phyloP scores from a whole-genome alignment of 2,797 vertebrate genomes.

The Bucorvus abyssinicus region DNA sequence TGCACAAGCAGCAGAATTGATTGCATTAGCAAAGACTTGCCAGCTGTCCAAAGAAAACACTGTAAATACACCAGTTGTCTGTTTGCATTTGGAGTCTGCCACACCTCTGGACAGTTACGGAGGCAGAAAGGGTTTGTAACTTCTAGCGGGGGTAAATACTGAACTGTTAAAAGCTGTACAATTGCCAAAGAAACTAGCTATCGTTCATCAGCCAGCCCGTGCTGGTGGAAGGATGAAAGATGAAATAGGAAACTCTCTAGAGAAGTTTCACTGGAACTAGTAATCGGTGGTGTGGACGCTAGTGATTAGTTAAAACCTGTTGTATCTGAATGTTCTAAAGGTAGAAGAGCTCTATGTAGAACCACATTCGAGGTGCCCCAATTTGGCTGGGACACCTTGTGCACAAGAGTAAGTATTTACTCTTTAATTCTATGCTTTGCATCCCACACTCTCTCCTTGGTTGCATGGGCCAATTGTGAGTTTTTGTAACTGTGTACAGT shows the following conservation, averaged over 20 bases:
- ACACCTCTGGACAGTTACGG: not conserved
- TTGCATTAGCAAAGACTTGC: not conserved
- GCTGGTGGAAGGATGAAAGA: not conserved
- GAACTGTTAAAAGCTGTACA: not conserved
- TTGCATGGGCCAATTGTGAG: not conserved
- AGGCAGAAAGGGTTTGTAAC: not conserved
- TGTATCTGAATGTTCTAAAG: not conserved
- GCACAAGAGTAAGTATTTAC: not conserved
- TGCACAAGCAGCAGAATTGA: not conserved
- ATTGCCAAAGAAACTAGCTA: not conserved
- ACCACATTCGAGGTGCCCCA: not conserved
- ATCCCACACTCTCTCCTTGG: not conserved
- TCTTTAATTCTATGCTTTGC: not conserved
- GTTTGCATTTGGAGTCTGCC: not conserved
- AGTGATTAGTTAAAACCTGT: not conserved
- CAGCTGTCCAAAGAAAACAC: not conserved
- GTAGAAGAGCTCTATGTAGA: not conserved
- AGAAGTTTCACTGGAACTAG: not conserved
- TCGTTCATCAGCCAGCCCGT: not conserved
- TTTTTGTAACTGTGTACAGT: accelerated
- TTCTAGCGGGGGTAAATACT: not conserved
- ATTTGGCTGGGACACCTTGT: not conserved
- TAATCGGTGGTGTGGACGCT: not conserved
- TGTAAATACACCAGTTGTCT: not conserved
- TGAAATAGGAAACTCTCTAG: not conserved